Percentiles rank a stretch among this genome's conserved stretches.
Conservation (phyloP, 2,888 invertebrate species). For the Girardia tigrina region DNA sequence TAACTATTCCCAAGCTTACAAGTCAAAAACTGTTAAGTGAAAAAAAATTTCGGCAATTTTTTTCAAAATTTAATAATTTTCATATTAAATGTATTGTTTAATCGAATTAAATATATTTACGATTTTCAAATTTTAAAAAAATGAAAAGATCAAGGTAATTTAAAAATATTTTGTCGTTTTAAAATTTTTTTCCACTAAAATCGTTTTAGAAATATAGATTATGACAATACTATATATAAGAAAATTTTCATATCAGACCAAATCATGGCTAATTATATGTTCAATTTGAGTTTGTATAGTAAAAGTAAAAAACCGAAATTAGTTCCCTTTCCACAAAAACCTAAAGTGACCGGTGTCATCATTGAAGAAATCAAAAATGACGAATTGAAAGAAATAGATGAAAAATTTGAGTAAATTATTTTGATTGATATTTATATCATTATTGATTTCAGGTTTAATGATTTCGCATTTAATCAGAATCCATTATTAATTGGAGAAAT, state of each 20-base stretch:
- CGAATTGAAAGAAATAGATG: not conserved
- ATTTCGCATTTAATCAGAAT: not conserved
- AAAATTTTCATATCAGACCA: conserved; percentile 16
- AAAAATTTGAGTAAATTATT: not conserved
- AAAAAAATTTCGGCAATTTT: no score
- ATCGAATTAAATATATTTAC: no score
- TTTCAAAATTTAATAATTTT: no score
- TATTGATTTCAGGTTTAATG: not conserved
- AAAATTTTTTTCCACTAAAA: not conserved
- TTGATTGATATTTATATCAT: not conserved
- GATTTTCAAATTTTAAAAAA: no score
- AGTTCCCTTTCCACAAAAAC: conserved; percentile 13
- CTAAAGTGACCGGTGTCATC: not conserved
- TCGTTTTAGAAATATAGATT: not conserved
- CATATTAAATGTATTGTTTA: no score
- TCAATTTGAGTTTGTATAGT: not conserved
- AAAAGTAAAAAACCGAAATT: conserved; percentile 1
- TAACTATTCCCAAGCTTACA: no score
- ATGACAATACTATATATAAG: not conserved
- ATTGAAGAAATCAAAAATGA: conserved; percentile 17
- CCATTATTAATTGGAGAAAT: conserved; percentile 11
- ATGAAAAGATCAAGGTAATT: conserved; percentile 23
- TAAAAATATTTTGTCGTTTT: not conserved
- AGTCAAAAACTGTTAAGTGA: no score
- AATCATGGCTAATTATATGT: not conserved